These are phyloP conservation scores for Drosophila phalerata DNA, from an alignment of 2,888 invertebrate genomes.

Conservation along the genomic window DNA sequence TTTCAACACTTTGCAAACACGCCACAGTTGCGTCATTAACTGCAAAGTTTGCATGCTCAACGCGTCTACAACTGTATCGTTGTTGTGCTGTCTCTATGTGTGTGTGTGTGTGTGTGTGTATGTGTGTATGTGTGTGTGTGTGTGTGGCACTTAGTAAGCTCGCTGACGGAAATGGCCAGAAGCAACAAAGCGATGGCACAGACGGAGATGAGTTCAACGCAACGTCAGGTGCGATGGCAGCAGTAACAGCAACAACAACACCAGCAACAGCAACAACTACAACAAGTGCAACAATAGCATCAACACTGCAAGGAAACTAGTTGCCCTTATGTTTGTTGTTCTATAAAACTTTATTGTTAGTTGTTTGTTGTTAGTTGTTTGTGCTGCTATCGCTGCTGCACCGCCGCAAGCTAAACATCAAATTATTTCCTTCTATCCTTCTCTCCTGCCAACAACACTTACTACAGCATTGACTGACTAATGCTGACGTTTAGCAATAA, in stretches of 20 bases:
- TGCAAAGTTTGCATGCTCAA: slow-evolving; percentile 75
- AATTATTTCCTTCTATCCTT: slow-evolving; percentile 45
- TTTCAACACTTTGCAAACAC: slow-evolving; percentile 81
- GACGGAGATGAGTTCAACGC: slow-evolving; percentile 70
- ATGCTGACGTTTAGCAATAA: slow-evolving; percentile 10
- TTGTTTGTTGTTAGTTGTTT: slow-evolving; percentile 53
- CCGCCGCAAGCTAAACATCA: slow-evolving; percentile 61
- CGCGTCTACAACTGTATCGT: slow-evolving; percentile 54
- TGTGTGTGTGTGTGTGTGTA: slow-evolving; percentile 17
- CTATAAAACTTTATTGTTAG: slow-evolving; percentile 76
- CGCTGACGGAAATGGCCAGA: slow-evolving; percentile 70
- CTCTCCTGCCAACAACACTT: slow-evolving; percentile 1
- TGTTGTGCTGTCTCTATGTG: slow-evolving; percentile 23
- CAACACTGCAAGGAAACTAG: slow-evolving; percentile 35
- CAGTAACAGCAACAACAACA: slow-evolving; percentile 29
- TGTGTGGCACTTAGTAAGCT: slow-evolving; percentile 63
- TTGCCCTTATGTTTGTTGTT: slow-evolving; percentile 59
- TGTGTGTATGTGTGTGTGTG: slow-evolving; percentile 1
- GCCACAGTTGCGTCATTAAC: slow-evolving; percentile 81
- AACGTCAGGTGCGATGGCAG: slow-evolving; percentile 71
- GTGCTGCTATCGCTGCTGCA: slow-evolving; percentile 39
- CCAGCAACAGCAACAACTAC: slow-evolving; percentile 21
- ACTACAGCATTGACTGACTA: slow-evolving; percentile 52
- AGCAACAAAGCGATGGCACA: slow-evolving; percentile 53
- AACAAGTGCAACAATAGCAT: slow-evolving; percentile 13